Percentiles rank a stretch among this genome's conserved stretches.
Evolutionary conservation across 2,797 vertebrate genomes (phyloP).

Genomic region (Ptychadena robeensis): DNA sequence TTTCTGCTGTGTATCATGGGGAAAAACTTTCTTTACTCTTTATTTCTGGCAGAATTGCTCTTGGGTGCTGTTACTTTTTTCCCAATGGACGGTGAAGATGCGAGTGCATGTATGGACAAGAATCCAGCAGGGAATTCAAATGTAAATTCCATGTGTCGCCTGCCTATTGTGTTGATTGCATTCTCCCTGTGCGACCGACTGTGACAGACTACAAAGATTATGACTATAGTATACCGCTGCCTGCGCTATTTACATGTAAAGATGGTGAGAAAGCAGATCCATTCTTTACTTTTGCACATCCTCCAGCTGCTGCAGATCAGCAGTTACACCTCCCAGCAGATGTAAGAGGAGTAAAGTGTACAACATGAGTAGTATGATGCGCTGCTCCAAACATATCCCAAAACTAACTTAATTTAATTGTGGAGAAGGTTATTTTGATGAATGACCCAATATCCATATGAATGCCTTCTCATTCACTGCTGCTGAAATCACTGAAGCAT

Average conservation of each 20-base stretch:
- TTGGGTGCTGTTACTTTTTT: neutral
- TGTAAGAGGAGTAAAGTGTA: no score
- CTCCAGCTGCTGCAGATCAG: no score
- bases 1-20: neutral
- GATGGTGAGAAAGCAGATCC: neutral
- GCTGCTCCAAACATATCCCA: neutral
- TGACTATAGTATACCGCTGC: neutral
- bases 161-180: neutral
- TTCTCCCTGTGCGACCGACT: neutral
- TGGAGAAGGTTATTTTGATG: no score
- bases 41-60: neutral
- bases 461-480: no score
- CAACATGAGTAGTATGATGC: neutral
- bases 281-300: neutral
- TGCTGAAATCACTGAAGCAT: neutral
- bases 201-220: neutral
- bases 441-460: no score
- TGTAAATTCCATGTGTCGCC: constrained; percentile 20
- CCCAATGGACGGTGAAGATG: neutral
- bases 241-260: neutral
- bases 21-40: neutral
- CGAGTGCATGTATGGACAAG: neutral
- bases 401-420: neutral
- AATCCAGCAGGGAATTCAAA: constrained; percentile 23
- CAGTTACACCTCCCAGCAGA: no score